phyloP scores from a whole-genome alignment of 2,888 invertebrate species.

The Drosophila eohydei region DNA sequence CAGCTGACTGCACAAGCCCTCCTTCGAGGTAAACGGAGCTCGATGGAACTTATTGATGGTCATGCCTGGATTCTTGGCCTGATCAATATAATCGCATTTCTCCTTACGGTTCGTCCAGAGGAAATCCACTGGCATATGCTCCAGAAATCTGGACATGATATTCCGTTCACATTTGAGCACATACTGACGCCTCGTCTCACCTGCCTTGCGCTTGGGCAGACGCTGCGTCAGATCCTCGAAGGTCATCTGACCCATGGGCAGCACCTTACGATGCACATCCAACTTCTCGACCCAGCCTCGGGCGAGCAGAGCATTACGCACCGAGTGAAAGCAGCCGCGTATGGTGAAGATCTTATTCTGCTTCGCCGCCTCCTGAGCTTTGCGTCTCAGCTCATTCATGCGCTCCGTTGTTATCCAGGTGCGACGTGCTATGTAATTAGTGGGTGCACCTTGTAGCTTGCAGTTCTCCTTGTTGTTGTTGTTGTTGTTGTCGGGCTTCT shows the following conservation, averaged over 20 bases:
- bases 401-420: slow-evolving; percentile 88
- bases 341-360: slow-evolving; percentile 89
- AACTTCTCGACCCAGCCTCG: slow-evolving; percentile 88
- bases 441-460: slow-evolving; percentile 62
- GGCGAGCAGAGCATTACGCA: slow-evolving; percentile 89
- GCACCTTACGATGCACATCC: slow-evolving; percentile 82
- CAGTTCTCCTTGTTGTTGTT: slow-evolving; percentile 54
- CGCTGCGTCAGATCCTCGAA: slow-evolving; percentile 83
- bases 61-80: slow-evolving; percentile 87
- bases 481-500: slow-evolving; percentile 9
- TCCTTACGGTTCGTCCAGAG: slow-evolving; percentile 96
- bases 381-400: slow-evolving; percentile 88
- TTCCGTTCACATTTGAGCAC: slow-evolving; percentile 89
- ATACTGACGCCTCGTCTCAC: slow-evolving; percentile 86
- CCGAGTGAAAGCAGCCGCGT: slow-evolving; percentile 90
- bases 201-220: slow-evolving; percentile 83
- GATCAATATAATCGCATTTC: slow-evolving; percentile 86
- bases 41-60: slow-evolving; percentile 93
- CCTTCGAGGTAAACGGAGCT: slow-evolving; percentile 96
- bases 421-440: slow-evolving; percentile 79
- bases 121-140: slow-evolving; percentile 93
- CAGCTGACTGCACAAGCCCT: slow-evolving; percentile 91
- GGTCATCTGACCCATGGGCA: slow-evolving; percentile 78
- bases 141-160: slow-evolving; percentile 91
- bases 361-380: slow-evolving; percentile 88